Percentiles rank a stretch among this genome's conserved stretches.
phyloP scores from a whole-genome alignment of 2,888 invertebrate species.

The Girardia tigrina region DNA sequence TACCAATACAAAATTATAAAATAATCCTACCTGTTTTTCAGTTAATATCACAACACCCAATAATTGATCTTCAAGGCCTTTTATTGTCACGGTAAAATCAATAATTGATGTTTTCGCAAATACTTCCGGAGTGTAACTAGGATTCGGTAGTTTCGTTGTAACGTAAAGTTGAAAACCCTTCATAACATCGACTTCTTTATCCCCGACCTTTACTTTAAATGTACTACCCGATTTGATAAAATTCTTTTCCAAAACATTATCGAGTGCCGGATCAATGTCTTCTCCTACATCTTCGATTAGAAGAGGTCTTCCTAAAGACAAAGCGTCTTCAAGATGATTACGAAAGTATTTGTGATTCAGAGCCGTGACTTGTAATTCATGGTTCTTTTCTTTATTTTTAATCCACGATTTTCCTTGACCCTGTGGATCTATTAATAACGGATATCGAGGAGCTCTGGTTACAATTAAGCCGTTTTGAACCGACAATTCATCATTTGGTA shows the following conservation, averaged over 20 bases:
- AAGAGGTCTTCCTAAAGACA: conserved; percentile 72
- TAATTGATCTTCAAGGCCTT: conserved; percentile 82
- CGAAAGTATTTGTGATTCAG: conserved; percentile 90
- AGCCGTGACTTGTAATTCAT: conserved; percentile 77
- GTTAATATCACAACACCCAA: conserved; percentile 78
- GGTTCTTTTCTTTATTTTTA: conserved; percentile 73
- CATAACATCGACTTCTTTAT: conserved; percentile 91
- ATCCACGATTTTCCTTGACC: conserved; percentile 95
- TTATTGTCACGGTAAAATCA: conserved; percentile 91
- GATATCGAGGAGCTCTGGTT: conserved; percentile 79
- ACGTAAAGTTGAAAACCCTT: conserved; percentile 85
- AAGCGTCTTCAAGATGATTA: conserved; percentile 71
- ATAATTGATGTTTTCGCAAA: conserved; percentile 90
- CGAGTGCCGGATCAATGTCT: conserved; percentile 83
- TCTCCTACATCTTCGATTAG: conserved; percentile 85
- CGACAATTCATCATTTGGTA: conserved; percentile 85
- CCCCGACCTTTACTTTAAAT: conserved; percentile 61
- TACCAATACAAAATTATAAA: not conserved
- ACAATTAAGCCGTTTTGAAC: conserved; percentile 90
- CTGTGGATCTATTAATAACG: conserved; percentile 82
- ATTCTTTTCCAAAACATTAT: conserved; percentile 88
- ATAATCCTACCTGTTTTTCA: conserved; percentile 62
- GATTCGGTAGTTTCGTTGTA: conserved; percentile 86
- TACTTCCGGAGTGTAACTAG: conserved; percentile 86
- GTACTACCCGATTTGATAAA: conserved; percentile 91